A percentile compares a stretch with the other conserved stretches of the same genome.
phyloP scores from a whole-genome alignment of 2,797 vertebrate species.

The Pangasius krempfi region DNA sequence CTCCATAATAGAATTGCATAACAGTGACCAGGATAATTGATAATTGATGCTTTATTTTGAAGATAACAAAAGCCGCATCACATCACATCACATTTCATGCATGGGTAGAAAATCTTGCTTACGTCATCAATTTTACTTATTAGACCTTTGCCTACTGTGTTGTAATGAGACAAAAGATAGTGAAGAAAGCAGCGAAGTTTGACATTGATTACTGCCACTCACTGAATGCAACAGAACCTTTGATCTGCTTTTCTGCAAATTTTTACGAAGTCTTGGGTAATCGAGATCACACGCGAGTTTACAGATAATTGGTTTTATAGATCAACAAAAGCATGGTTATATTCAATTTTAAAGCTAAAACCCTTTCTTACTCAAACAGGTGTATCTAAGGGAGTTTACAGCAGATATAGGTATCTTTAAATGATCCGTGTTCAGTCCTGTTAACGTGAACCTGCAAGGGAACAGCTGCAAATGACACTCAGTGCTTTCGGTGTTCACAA shows the following conservation, averaged over 20 bases:
- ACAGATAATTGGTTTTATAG: neutral
- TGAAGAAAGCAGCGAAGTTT: neutral
- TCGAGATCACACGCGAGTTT: neutral
- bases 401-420: neutral
- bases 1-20: neutral
- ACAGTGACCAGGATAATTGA: neutral
- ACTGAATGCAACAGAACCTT: constrained; percentile 7
- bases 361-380: too few relatives aligned
- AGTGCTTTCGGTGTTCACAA: neutral
- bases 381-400: neutral
- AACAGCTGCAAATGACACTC: neutral
- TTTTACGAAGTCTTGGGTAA: neutral
- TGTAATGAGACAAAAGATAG: neutral
- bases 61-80: neutral
- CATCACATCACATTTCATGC: neutral
- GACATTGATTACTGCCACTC: neutral
- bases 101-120: neutral
- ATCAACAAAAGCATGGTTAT: neutral
- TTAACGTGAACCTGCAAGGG: neutral
- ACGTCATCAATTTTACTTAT: neutral
- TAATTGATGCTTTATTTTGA: neutral
- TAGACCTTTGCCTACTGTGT: neutral
- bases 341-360: neutral
- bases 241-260: neutral
- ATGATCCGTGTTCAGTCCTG: too few relatives aligned